These are phyloP conservation scores for Drosophila silvestris DNA, from an alignment of 2,888 invertebrate species.

Conservation along the genomic window DNA sequence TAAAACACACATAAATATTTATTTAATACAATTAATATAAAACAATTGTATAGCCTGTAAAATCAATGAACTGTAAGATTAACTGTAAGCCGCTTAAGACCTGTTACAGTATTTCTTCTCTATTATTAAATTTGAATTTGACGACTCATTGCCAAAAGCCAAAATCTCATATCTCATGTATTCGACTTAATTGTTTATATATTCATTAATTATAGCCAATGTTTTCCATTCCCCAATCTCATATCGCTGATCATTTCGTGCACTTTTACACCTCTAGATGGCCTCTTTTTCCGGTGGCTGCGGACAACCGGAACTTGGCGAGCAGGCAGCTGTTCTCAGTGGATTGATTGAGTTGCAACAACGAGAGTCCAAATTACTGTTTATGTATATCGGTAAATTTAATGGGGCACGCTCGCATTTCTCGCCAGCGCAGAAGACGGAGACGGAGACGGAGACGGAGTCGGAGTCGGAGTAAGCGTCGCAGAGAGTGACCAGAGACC, in stretches of 20 bases:
- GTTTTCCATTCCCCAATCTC: neutral
- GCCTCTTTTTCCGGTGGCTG: constrained; percentile 7
- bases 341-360: constrained; percentile 60
- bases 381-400: constrained; percentile 56
- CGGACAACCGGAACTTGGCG: constrained; percentile 19
- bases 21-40: neutral
- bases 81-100: neutral
- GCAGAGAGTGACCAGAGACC: constrained; percentile 9
- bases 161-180: neutral
- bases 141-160: neutral
- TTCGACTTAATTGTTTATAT: neutral
- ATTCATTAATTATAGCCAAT: neutral
- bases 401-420: constrained; percentile 27
- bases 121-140: neutral
- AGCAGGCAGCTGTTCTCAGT: constrained; percentile 8
- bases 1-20: neutral
- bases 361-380: constrained; percentile 37
- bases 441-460: no score
- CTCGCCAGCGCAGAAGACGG: neutral
- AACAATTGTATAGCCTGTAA: neutral
- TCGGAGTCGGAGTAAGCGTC: neutral
- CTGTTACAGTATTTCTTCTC: neutral
- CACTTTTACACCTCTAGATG: constrained; percentile 1
- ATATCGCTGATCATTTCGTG: neutral
- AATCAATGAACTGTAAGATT: neutral